These are phyloP conservation scores for Caenorhabditis latens DNA, from an alignment of 1,140 invertebrate species.

Conservation along the genomic window DNA sequence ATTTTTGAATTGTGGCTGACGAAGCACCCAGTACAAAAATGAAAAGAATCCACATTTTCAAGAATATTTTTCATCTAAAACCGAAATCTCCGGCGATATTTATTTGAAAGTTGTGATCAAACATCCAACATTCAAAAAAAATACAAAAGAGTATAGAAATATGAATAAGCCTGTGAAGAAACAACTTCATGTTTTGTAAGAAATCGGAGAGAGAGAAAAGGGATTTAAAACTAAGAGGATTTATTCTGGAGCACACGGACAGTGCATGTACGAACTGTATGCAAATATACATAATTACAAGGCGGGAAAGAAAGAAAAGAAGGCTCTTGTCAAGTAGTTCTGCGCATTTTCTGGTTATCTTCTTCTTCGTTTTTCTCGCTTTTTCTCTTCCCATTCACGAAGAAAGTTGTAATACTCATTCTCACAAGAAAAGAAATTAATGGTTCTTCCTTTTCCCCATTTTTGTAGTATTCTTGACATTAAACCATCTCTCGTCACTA, in stretches of 20 bases:
- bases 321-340: conserved; percentile 50
- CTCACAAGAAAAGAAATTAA: conserved; percentile 32
- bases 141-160: conserved; percentile 18
- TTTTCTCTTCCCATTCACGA: conserved; percentile 12
- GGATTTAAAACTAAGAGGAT: conserved; percentile 36
- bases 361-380: neutral
- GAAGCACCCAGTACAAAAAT: neutral
- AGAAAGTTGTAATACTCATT: conserved; percentile 40
- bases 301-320: neutral
- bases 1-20: neutral
- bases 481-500: conserved; percentile 17
- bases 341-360: conserved; percentile 50
- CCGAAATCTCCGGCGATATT: neutral
- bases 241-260: conserved; percentile 30
- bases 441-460: neutral
- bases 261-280: conserved; percentile 42
- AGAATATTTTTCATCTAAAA: neutral
- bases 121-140: conserved; percentile 20
- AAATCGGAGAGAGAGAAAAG: neutral
- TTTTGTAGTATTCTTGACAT: conserved; percentile 11
- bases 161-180: conserved; percentile 24
- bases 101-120: neutral
- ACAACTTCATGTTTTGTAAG: conserved; percentile 48
- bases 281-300: conserved; percentile 53
- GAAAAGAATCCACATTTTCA: neutral